These are phyloP conservation scores for Eupleurogrammus muticus DNA, from an alignment of 2,797 vertebrate species.

Conservation along the genomic window DNA sequence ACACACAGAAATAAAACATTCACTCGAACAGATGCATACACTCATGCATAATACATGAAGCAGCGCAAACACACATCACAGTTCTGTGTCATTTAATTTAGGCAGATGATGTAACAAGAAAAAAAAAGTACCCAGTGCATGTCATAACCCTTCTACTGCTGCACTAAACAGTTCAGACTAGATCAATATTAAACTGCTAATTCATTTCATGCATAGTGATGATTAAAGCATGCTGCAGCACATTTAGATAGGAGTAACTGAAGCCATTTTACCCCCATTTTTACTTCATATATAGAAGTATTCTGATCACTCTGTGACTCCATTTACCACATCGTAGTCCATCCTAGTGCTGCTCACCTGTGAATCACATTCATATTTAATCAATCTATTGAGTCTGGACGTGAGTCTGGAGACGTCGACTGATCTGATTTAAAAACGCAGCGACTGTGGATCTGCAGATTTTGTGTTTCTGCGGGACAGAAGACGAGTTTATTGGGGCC, in stretches of 20 bases:
- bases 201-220: neutral
- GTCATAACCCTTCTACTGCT: constrained; percentile 3
- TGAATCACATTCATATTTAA: neutral
- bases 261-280: neutral
- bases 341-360: constrained; percentile 16
- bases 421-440: no score
- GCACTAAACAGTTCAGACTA: constrained; percentile 14
- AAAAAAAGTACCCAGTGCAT: constrained; percentile 9
- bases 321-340: no score
- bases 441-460: neutral
- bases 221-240: constrained; percentile 1
- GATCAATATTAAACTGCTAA: constrained; percentile 17
- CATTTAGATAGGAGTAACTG: no score
- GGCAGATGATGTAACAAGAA: constrained; percentile 47
- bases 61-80: constrained; percentile 31
- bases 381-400: neutral
- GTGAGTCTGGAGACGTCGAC: neutral
- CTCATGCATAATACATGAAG: constrained; percentile 50
- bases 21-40: constrained; percentile 49
- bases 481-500: constrained; percentile 2
- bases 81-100: constrained; percentile 52
- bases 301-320: neutral
- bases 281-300: neutral
- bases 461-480: constrained; percentile 11
- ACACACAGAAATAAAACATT: constrained; percentile 45